A percentile compares a stretch with the other conserved stretches of the same genome.
Evolutionary conservation across 2,797 vertebrate species (phyloP).

Genomic region (Macroramphosus scolopax): DNA sequence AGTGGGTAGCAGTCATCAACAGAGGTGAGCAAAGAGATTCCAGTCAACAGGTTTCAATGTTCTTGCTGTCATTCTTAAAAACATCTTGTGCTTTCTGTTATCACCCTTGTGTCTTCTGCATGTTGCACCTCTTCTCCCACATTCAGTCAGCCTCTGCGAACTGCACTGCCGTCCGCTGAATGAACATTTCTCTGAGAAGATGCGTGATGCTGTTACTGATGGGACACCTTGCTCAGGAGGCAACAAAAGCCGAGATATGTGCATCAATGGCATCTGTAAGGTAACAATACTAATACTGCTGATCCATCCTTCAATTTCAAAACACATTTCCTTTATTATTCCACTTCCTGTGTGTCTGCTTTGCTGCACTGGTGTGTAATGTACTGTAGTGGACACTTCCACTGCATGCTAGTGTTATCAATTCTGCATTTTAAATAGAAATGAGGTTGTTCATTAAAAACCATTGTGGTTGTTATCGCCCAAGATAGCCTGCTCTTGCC

Average conservation of each 20-base stretch:
- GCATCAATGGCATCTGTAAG: conserved; percentile 97
- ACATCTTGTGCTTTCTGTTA: background rate
- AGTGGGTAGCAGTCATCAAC: conserved; percentile 87
- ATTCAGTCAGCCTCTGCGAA: conserved; percentile 88
- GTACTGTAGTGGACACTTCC: conserved; percentile 10
- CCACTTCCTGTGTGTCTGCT: background rate
- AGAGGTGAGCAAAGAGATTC: conserved; percentile 73
- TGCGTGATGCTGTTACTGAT: conserved; percentile 86
- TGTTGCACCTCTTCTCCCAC: background rate
- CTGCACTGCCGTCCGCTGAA: conserved; percentile 89
- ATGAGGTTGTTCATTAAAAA: conserved; percentile 41
- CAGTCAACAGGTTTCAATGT: too few species aligned
- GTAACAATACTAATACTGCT: conserved; percentile 58
- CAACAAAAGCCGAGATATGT: conserved; percentile 83
- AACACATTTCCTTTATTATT: background rate
- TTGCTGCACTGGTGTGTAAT: too few species aligned
- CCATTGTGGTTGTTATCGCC: conserved; percentile 37
- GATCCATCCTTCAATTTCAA: background rate
- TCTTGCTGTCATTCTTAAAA: background rate
- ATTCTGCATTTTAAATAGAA: conserved; percentile 62
- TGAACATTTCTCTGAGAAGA: conserved; percentile 86
- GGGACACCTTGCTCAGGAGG: conserved; percentile 88
- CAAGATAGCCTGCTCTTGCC: conserved; percentile 19
- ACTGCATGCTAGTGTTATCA: conserved; percentile 1
- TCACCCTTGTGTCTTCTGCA: too few species aligned